A percentile compares a stretch with the other conserved stretches of the same genome.
Evolutionary conservation across 2,888 invertebrate species (phyloP).

Genomic region (Eremobia ochroleuca): DNA sequence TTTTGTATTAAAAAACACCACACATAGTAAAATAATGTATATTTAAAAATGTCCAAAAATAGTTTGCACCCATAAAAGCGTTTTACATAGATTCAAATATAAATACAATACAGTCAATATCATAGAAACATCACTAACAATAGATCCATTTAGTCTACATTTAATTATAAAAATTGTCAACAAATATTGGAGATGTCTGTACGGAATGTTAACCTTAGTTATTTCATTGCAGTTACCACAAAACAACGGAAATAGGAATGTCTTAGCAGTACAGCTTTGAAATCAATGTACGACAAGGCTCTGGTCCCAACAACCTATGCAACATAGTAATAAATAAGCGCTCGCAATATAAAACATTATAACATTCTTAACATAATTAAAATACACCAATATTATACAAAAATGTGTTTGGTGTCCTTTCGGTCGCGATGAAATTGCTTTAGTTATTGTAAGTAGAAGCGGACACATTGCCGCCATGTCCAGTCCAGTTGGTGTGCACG

Average conservation of each 20-base stretch:
- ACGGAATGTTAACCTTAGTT: conserved; percentile 37
- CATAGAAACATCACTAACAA: conserved; percentile 18
- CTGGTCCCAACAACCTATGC: conserved; percentile 44
- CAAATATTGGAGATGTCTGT: conserved; percentile 1
- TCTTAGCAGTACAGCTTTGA: conserved; percentile 12
- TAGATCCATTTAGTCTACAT: conserved; percentile 10
- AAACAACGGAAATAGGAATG: conserved; percentile 54
- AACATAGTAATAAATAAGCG: conserved; percentile 38
- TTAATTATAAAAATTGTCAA: conserved; percentile 1
- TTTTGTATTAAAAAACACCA: conserved; percentile 45
- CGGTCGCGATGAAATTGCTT: conserved; percentile 28
- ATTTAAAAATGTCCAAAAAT: conserved; percentile 61
- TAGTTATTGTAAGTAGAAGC: conserved; percentile 95
- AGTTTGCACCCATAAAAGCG: conserved; percentile 47
- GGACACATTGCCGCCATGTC: conserved; percentile 98
- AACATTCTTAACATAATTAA: conserved; percentile 54
- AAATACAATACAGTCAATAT: conserved; percentile 33
- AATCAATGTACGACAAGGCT: neutral
- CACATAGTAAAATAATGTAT: conserved; percentile 33
- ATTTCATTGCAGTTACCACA: conserved; percentile 21
- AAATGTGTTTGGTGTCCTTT: conserved; percentile 25
- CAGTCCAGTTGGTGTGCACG: conserved; percentile 99
- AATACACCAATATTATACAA: conserved; percentile 41
- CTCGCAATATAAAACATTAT: conserved; percentile 25
- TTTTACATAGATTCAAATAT: conserved; percentile 38